A percentile compares a stretch with the other conserved stretches of the same genome.
phyloP scores from a whole-genome alignment of 2,113 vertebrate species.

The Semnornis frantzii region DNA sequence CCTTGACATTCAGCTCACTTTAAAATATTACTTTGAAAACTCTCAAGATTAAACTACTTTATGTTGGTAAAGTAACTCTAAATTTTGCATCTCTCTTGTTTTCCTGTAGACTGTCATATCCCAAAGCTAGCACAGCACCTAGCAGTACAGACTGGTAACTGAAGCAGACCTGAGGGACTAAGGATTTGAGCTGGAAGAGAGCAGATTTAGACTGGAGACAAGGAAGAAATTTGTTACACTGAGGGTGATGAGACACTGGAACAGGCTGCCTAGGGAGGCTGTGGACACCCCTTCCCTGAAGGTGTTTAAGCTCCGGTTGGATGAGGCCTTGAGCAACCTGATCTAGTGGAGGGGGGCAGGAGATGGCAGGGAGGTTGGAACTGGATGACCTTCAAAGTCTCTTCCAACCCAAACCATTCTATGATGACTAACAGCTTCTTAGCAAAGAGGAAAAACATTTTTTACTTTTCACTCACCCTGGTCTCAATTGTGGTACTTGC shows the following conservation, averaged over 20 bases:
- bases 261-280: no score
- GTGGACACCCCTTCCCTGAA: no score
- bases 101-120: not conserved
- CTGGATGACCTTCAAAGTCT: no score
- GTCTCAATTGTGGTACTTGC: accelerated
- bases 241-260: no score
- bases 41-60: not conserved
- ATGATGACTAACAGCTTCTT: not conserved
- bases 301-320: no score
- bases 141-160: not conserved
- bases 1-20: not conserved
- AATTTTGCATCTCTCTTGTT: not conserved
- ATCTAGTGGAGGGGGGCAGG: no score
- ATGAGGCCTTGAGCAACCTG: no score
- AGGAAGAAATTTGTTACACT: no score
- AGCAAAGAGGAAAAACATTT: not conserved
- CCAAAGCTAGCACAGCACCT: not conserved
- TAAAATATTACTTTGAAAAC: not conserved
- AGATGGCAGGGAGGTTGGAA: no score
- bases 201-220: no score
- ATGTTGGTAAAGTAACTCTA: not conserved
- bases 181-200: no score
- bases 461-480: not conserved
- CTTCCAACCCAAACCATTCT: no score
- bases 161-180: conserved; percentile 13